Evolutionary conservation across 2,113 vertebrate species (phyloP).

Genomic region (Archilochus colubris): DNA sequence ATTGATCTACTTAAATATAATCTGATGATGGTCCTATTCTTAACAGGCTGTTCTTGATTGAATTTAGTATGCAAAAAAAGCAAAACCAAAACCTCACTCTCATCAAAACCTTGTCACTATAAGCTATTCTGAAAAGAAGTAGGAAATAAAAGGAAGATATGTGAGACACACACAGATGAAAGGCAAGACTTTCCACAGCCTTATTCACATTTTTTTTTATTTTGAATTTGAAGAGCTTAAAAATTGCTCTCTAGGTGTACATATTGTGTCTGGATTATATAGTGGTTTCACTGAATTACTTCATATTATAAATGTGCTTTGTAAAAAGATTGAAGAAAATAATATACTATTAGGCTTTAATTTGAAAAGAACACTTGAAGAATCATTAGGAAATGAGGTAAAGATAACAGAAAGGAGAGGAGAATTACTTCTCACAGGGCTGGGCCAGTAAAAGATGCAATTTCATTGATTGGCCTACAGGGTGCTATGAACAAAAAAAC

Average conservation of each 20-base stretch:
- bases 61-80: neutral
- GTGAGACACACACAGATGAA: neutral
- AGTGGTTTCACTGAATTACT: slow-evolving; percentile 12
- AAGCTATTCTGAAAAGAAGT: neutral
- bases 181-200: neutral
- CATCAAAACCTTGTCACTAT: neutral
- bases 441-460: slow-evolving; percentile 30
- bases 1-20: neutral
- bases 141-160: neutral
- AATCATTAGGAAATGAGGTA: slow-evolving; percentile 40
- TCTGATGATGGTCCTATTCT: neutral
- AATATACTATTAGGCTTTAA: slow-evolving; percentile 17
- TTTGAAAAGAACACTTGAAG: slow-evolving; percentile 19
- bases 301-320: neutral
- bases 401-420: slow-evolving; percentile 14
- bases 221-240: neutral
- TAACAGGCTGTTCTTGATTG: neutral
- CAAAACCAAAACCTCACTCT: neutral
- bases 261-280: neutral
- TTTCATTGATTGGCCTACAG: slow-evolving; percentile 41
- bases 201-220: slow-evolving; percentile 1
- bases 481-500: slow-evolving; percentile 1
- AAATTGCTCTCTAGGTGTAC: neutral
- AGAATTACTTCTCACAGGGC: neutral
- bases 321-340: neutral